Conservation (phyloP, 2,797 vertebrate genomes). For the Carapus acus region DNA sequence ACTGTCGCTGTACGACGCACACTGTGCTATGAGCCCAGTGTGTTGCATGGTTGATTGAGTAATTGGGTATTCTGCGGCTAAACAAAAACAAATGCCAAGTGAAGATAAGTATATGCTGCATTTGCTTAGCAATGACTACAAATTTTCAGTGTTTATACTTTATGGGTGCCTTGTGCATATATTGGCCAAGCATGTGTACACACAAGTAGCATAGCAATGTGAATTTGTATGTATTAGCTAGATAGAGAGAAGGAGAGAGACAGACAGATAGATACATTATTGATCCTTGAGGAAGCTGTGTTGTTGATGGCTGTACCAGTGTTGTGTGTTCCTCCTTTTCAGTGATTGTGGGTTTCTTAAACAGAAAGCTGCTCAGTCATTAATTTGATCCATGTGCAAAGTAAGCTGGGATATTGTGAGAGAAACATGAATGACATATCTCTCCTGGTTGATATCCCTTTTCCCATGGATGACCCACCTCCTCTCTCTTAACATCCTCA, state of each 20-base stretch:
- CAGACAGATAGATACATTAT: too few relatives aligned
- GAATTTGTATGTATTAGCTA: too few relatives aligned
- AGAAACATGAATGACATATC: slow-evolving; percentile 71
- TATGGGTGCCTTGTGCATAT: too few relatives aligned
- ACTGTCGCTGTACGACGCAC: slow-evolving; percentile 48
- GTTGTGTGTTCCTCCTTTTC: slow-evolving; percentile 47
- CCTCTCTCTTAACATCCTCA: slow-evolving; percentile 68
- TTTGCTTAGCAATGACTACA: not conserved
- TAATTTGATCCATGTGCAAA: slow-evolving; percentile 68
- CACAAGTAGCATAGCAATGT: too few relatives aligned
- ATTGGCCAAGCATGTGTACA: too few relatives aligned
- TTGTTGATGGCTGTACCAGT: slow-evolving; percentile 32
- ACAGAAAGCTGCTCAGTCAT: slow-evolving; percentile 65
- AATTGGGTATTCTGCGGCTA: slow-evolving; percentile 32
- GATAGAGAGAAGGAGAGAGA: too few relatives aligned
- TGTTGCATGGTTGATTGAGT: slow-evolving; percentile 43
- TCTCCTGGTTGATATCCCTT: slow-evolving; percentile 72
- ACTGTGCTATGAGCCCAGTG: slow-evolving; percentile 56
- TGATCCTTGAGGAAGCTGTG: slow-evolving; percentile 22
- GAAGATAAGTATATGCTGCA: slow-evolving; percentile 8
- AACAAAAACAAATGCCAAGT: slow-evolving; percentile 29
- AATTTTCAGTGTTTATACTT: too few relatives aligned
- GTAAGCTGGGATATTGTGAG: slow-evolving; percentile 68
- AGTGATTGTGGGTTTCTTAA: slow-evolving; percentile 50
- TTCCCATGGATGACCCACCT: slow-evolving; percentile 72